These are phyloP conservation scores for Aproaerema taeniolella DNA, from an alignment of 2,888 invertebrate species.

Conservation along the genomic window DNA sequence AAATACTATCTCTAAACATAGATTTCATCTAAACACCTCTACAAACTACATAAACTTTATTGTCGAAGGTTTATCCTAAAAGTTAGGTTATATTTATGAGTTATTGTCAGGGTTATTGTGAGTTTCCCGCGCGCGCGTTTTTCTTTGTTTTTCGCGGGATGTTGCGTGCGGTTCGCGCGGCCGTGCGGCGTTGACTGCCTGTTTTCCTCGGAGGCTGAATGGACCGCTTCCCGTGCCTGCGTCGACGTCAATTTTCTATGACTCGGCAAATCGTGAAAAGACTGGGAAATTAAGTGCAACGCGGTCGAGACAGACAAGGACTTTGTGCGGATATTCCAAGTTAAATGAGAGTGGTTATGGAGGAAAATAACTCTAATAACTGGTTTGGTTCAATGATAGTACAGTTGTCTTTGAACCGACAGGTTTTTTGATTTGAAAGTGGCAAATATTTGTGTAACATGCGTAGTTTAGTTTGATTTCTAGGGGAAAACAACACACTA, in stretches of 20 bases:
- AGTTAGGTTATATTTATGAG: slow-evolving; percentile 10
- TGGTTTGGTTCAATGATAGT: no score
- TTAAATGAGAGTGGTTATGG: no score
- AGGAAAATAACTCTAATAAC: no score
- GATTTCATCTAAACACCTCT: slow-evolving; percentile 8
- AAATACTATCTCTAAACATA: no score
- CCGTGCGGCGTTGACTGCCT: slow-evolving; percentile 51
- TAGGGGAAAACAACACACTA: no score
- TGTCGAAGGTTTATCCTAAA: not conserved
- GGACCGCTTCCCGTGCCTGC: slow-evolving; percentile 46
- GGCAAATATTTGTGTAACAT: no score
- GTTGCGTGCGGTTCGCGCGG: slow-evolving; percentile 47
- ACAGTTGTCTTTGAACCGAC: no score
- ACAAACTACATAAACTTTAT: slow-evolving; percentile 9
- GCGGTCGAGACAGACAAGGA: not conserved
- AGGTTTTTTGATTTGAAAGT: no score
- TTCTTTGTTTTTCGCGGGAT: slow-evolving; percentile 22
- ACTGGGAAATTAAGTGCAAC: not conserved
- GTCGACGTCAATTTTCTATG: slow-evolving; percentile 5
- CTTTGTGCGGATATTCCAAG: no score
- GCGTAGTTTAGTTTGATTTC: no score
- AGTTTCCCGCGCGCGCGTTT: slow-evolving; percentile 34
- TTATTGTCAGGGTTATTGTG: slow-evolving; percentile 42
- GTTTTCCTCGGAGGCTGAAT: slow-evolving; percentile 52
- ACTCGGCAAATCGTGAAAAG: not conserved